These are phyloP conservation scores for Pararge aegeria DNA, from an alignment of 1,140 invertebrate species.

Conservation along the genomic window DNA sequence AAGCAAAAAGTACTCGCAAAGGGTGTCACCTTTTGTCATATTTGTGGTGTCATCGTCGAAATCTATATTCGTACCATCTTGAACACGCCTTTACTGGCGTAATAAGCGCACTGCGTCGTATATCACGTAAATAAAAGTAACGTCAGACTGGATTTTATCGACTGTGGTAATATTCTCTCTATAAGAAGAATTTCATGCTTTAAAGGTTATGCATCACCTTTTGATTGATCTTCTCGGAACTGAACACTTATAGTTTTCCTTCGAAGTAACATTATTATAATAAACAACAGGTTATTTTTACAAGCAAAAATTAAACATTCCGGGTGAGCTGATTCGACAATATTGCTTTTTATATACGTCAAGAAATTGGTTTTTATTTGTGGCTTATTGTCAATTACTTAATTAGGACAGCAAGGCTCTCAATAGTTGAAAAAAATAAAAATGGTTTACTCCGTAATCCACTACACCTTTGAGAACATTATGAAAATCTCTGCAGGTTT, in stretches of 20 bases:
- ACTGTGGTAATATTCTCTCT: constrained; percentile 32
- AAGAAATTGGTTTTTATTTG: too few relatives aligned
- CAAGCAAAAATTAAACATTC: too few relatives aligned
- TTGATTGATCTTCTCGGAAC: not conserved
- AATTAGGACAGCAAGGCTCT: too few relatives aligned
- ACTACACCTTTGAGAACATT: too few relatives aligned
- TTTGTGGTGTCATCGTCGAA: not conserved
- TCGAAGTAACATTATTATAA: not conserved
- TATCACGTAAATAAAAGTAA: constrained; percentile 46
- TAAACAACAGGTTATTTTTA: not conserved
- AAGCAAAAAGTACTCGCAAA: not conserved
- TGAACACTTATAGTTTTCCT: not conserved
- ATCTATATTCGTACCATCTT: constrained; percentile 7
- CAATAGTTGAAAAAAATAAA: too few relatives aligned
- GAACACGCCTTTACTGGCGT: constrained; percentile 25
- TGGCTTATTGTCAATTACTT: too few relatives aligned
- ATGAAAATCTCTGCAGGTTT: too few relatives aligned
- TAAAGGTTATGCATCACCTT: constrained; percentile 4
- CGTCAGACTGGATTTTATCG: constrained; percentile 50
- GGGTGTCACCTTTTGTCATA: not conserved
- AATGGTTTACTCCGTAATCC: too few relatives aligned
- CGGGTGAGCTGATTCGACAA: too few relatives aligned
- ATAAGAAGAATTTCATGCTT: constrained; percentile 24
- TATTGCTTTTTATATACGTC: too few relatives aligned
- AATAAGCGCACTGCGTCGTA: constrained; percentile 36